Evolutionary conservation across 2,888 invertebrate species (phyloP), one percentile per base, ranked within the genome.

Genomic region (Dryomyza anilis): DNA sequence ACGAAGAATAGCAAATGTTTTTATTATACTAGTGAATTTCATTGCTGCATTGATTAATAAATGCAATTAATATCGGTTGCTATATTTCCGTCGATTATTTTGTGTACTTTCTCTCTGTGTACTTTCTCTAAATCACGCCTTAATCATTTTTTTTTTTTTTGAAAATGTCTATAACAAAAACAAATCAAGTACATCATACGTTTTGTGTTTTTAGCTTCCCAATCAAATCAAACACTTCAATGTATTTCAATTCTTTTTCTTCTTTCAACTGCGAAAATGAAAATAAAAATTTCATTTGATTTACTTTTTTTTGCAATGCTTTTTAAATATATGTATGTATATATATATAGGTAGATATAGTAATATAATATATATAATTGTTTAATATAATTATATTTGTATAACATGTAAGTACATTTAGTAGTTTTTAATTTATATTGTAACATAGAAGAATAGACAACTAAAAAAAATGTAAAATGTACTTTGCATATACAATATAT

Each of bases 201-300:
- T n/a, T n/a, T n/a, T n/a, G n/a, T n/a, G n/a, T n/a, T n/a, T n/a
- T n/a, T n/a, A n/a, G n/a, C n/a, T n/a, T n/a, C n/a, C n/a, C n/a
- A n/a, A n/a, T n/a, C n/a, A n/a, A n/a, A n/a, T n/a, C n/a, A n/a
- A n/a, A n/a, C n/a, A n/a, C n/a, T n/a, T n/a, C n/a, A n/a, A n/a
- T n/a, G n/a, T n/a, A n/a, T n/a, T n/a, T n/a, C n/a, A n/a, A n/a
- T n/a, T n/a, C n/a, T n/a, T n/a, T n/a, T n/a, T n/a, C n/a, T n/a
- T n/a, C n/a, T 50, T 55, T 55, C 19, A 55, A 55, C 36, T 55
- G 55, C 55, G 55, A 55, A 55, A 55, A 55, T 55, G 55, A 55
- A 55, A 55, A 55, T 55, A 55, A 55, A 55, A 55, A 19, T 55
- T 55, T 36, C 16, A 55, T 55, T 21, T 55, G n/a, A 52, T 27